Conservation (phyloP, 1,140 invertebrate species). For the Metaphire vulgaris region DNA sequence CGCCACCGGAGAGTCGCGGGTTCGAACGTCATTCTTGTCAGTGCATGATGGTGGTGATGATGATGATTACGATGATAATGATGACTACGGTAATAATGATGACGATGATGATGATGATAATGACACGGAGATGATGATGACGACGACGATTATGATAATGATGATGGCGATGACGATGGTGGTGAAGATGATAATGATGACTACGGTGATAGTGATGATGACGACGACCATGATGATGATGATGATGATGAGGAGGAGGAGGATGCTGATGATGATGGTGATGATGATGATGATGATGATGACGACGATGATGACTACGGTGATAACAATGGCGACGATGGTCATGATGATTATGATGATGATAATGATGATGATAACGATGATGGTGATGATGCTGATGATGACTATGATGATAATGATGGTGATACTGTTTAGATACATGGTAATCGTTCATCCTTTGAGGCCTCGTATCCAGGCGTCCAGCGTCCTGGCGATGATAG, state of each 20-base stretch:
- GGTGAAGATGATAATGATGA: neutral
- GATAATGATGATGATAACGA: neutral
- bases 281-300: neutral
- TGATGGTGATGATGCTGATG: neutral
- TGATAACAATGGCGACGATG: neutral
- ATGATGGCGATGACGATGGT: neutral
- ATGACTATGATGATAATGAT: neutral
- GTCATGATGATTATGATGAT: neutral
- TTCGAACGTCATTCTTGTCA: no score
- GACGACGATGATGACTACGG: neutral
- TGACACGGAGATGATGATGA: conserved; percentile 2
- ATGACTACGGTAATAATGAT: neutral
- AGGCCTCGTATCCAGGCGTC: conserved; percentile 73
- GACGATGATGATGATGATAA: neutral
- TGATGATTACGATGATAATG: neutral
- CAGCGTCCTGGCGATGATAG: conserved; percentile 67
- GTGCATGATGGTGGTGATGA: neutral
- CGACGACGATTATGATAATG: neutral
- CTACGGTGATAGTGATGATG: neutral
- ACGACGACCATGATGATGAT: neutral
- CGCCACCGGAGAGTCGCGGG: no score
- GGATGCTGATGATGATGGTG: neutral
- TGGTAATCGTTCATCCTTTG: conserved; percentile 82
- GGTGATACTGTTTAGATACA: conserved; percentile 61
- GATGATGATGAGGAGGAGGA: neutral